phyloP scores from a whole-genome alignment of 2,797 vertebrate genomes.

The Amblyraja radiata region DNA sequence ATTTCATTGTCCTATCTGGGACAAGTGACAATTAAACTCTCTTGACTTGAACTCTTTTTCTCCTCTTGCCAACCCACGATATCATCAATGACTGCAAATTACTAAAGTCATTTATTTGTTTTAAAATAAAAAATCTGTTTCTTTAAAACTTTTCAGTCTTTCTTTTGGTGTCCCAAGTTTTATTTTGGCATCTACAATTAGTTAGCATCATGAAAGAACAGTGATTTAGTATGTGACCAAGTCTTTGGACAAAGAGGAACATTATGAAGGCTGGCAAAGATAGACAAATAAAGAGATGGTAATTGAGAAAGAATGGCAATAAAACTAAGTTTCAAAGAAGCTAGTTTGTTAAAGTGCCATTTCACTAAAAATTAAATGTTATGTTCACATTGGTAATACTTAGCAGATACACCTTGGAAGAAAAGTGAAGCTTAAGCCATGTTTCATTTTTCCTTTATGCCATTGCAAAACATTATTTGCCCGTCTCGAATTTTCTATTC shows the following conservation, averaged over 20 bases:
- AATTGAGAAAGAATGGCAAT: neutral
- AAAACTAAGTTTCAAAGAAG: neutral
- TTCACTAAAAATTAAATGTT: neutral
- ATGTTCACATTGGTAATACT: neutral
- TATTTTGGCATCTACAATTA: neutral
- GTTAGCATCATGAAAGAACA: neutral
- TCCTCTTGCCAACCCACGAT: neutral
- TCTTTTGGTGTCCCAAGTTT: neutral
- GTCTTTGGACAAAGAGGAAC: neutral
- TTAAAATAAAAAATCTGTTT: neutral
- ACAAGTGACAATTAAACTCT: no score
- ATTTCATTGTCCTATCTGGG: no score
- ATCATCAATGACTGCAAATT: neutral
- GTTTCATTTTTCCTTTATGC: neutral
- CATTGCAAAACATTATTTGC: neutral
- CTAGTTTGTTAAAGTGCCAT: neutral
- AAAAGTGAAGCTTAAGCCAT: neutral
- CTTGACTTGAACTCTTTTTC: neutral
- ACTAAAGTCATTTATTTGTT: neutral
- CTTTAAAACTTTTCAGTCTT: neutral
- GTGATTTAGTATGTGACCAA: neutral
- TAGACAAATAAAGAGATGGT: neutral
- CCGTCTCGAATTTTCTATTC: neutral
- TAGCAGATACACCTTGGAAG: neutral
- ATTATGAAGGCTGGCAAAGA: neutral